Evolutionary conservation across 2,888 invertebrate genomes (phyloP).

Genomic region (Ennomos fuscantarius): DNA sequence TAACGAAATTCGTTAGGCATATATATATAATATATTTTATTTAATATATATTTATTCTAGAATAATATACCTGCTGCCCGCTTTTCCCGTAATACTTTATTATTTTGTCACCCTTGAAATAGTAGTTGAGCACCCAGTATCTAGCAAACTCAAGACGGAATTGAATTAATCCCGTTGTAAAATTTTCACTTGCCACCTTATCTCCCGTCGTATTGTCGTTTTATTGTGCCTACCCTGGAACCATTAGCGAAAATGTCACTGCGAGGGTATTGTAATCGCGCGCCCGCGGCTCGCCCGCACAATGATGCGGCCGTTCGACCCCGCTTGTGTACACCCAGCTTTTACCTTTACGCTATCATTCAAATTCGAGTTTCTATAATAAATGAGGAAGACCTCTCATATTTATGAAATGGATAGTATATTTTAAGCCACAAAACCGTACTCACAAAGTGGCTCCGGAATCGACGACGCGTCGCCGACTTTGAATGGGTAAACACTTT

Average conservation of each 20-base stretch:
- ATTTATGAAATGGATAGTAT: conserved; percentile 58
- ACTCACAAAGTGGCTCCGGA: conserved; percentile 49
- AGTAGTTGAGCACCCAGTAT: conserved; percentile 39
- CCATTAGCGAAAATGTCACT: conserved; percentile 85
- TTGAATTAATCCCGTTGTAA: conserved; percentile 81
- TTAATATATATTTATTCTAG: too few relatives aligned
- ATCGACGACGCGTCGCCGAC: conserved; percentile 46
- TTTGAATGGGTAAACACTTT: conserved; percentile 70
- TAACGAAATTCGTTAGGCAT: too few relatives aligned
- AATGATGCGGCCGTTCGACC: conserved; percentile 80
- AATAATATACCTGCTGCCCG: too few relatives aligned
- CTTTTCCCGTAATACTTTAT: background rate
- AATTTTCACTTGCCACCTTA: conserved; percentile 84
- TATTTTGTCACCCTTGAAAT: conserved; percentile 10
- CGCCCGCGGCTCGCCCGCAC: conserved; percentile 75
- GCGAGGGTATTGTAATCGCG: conserved; percentile 79
- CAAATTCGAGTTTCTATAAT: conserved; percentile 80
- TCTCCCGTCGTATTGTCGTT: conserved; percentile 83
- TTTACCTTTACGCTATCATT: conserved; percentile 78
- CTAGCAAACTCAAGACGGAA: conserved; percentile 52
- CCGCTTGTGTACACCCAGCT: conserved; percentile 67
- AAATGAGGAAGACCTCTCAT: conserved; percentile 65
- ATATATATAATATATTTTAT: too few relatives aligned
- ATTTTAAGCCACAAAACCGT: conserved; percentile 48
- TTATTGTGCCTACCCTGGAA: conserved; percentile 83